Evolutionary conservation across 2,797 vertebrate species (phyloP).

Genomic region (Spatula versicolor): DNA sequence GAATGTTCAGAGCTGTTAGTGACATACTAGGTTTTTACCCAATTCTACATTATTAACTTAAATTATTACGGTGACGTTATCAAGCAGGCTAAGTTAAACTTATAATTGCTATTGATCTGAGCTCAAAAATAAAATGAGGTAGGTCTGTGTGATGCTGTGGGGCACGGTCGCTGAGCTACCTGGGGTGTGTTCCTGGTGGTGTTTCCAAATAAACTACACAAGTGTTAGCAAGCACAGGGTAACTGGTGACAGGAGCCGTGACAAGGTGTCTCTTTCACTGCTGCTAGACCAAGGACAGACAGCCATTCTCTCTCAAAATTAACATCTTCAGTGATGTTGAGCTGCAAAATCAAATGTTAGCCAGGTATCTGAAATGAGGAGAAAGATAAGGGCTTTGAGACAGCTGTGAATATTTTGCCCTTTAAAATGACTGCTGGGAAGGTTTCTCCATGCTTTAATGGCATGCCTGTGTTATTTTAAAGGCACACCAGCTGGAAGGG

Average conservation of each 20-base stretch:
- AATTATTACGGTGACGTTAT: not conserved
- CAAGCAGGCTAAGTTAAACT: not conserved
- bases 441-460: not conserved
- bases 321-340: not conserved
- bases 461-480: not conserved
- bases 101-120: not conserved
- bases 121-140: not conserved
- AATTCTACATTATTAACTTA: not conserved
- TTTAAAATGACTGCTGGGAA: not conserved
- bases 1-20: not conserved
- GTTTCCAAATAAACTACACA: not conserved
- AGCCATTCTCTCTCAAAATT: not conserved
- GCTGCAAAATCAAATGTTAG: not conserved
- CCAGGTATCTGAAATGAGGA: not conserved
- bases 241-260: not conserved
- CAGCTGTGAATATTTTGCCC: not conserved
- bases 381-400: not conserved
- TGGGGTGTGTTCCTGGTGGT: not conserved
- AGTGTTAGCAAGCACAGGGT: not conserved
- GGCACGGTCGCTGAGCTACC: rapidly evolving
- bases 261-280: not conserved
- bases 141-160: not conserved
- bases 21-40: not conserved
- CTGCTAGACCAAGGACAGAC: not conserved
- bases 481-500: not conserved